A percentile compares a stretch with the other conserved stretches of the same genome.
These are phyloP conservation scores for Tigriopus japonicus DNA, from an alignment of 1,140 invertebrate species.

Conservation along the genomic window DNA sequence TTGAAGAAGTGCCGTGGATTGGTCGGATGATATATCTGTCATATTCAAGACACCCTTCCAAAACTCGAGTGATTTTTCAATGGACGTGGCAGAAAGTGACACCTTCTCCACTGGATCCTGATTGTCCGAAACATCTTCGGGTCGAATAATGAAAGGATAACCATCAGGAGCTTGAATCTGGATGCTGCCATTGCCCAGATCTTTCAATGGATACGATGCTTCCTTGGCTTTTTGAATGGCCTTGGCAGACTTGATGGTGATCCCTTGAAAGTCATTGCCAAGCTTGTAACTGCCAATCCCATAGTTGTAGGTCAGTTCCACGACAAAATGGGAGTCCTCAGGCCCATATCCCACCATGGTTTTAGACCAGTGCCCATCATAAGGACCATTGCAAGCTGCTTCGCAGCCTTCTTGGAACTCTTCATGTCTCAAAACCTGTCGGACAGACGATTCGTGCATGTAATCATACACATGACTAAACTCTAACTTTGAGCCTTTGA, in stretches of 20 bases:
- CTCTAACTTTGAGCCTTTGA: too few species aligned
- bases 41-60: background rate
- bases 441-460: too few species aligned
- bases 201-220: background rate
- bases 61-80: background rate
- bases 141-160: background rate
- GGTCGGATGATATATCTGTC: background rate
- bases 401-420: constrained; percentile 90
- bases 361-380: constrained; percentile 94
- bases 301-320: constrained; percentile 96
- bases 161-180: background rate
- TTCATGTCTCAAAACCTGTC: constrained; percentile 75
- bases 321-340: constrained; percentile 63
- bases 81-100: background rate
- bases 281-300: constrained; percentile 61
- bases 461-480: too few species aligned
- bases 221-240: background rate
- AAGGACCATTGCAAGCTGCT: constrained; percentile 88
- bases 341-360: constrained; percentile 67
- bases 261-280: constrained; percentile 24
- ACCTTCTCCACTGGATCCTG: background rate
- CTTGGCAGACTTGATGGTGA: background rate
- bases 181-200: background rate
- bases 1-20: constrained; percentile 8
- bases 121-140: background rate